Evolutionary conservation across 2,797 vertebrate genomes (phyloP), one percentile per base, ranked within the genome.

Genomic region (Epinephelus awoara): DNA sequence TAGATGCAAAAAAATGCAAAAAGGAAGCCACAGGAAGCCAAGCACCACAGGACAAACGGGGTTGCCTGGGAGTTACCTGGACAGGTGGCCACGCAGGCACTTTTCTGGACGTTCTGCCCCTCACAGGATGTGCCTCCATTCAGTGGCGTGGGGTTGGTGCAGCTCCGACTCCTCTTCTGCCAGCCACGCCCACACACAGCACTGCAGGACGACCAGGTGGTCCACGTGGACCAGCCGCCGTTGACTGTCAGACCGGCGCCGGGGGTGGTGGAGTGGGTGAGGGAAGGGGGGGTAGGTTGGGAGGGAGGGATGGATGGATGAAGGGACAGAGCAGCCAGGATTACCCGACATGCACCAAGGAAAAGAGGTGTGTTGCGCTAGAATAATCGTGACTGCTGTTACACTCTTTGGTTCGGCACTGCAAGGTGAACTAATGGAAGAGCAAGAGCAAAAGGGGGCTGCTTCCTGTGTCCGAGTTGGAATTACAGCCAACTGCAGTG

Each of bases 131-230:
- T 96, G 79, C 98, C 98, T 93, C 98, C 98, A 86, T 99, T 99
- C 95, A 99, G 96, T 94, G 98, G 98, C 13, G 98, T 97, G 86
- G 98, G 98, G 93, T 99, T 99, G 96, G 98, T 99, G 94, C 98
- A 99, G 91, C 96, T 99, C 89, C 98, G 96, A 94, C 97, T 99
- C 96, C 98, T 97, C 97, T 99, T 99, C 97, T 99, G 98, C 98
- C 97, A 98, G 93, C 98, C 98, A 80, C 98, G 97, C 94, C 98
- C 98, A 87, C 98, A 99, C 94, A 96, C 96, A 80, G 97, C 96
- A 82, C 98, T 99, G 96, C 98, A 99, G 93, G 97, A 95, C 55
- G 98, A 98, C 98, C 98, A 99, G 91, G 97, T 98, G 49, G 98
- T 97, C 98, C 98, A 99, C 29, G 97, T 98, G 85, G 98, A 99